Evolutionary conservation across 1,140 invertebrate species (phyloP), one percentile per base, ranked within the genome.

Genomic region (Pectinophora gossypiella): DNA sequence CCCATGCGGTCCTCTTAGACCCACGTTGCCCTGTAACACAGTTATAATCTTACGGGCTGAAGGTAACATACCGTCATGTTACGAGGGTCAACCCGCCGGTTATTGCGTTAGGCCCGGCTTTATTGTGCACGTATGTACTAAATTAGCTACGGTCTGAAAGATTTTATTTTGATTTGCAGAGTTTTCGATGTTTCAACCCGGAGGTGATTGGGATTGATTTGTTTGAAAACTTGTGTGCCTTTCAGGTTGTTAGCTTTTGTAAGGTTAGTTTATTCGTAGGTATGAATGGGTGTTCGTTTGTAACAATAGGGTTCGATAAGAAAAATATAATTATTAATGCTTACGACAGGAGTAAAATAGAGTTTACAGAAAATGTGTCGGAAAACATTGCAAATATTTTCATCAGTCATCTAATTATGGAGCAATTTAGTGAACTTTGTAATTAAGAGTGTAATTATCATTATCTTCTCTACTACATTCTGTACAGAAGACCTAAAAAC

Each of bases 1-100:
- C 15, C 83, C 83, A 61, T 86, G 83, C 52, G 83, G 74, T 12
- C 83, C 83, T 54, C 80, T 72, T 13, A 59, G 54, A 15, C 83
- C 83, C 45, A 70, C 56, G 57, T 80, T 80, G 62, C 83, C 83
- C 83, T 86, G 66, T 69, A 76, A 85, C 69, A 68, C 56, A 80
- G 68, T 85, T 82, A 85, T 77, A 75, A 76, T 57, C 61, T 71
- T 56, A 70, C 59, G 72, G 70, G 69, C 68, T 67, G 63, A 66
- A 75, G 68, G 61, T 74, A 77, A 80, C 68, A 70, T 76, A 72
- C 70, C 66, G 60, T 59, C 53, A 48, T 54, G 66, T 79, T 76
- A 82, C 69, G 66, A 80, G 80, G 80, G 80, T 84, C 75, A 76
- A 75, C 66, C 61, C 67, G 58, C 48, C 66, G 54, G 65, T 82